phyloP scores from a whole-genome alignment of 2,113 vertebrate species.

The Petromus typicus region DNA sequence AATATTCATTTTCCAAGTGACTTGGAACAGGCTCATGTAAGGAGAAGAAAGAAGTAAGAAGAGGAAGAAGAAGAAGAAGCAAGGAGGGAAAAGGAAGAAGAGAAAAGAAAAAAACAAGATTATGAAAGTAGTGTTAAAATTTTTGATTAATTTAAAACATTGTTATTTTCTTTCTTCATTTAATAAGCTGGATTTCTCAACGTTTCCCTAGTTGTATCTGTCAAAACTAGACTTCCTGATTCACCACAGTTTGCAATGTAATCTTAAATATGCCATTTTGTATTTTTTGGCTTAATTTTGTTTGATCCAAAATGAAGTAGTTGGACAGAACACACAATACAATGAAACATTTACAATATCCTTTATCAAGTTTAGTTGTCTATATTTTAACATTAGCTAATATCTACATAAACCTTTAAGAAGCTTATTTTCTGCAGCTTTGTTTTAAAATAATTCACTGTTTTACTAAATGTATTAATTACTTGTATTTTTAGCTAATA shows the following conservation, averaged over 20 bases:
- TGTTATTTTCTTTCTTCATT: not conserved
- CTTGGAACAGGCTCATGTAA: not conserved
- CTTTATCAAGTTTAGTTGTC: not conserved
- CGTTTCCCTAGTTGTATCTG: not conserved
- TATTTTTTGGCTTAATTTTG: not conserved
- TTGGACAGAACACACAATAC: not conserved
- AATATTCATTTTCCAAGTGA: not conserved
- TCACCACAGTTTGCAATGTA: not conserved
- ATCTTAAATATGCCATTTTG: not conserved
- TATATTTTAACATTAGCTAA: constrained; percentile 31
- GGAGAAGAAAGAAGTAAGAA: not conserved
- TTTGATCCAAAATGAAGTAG: not conserved
- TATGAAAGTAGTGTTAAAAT: not conserved
- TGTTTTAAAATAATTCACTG: not conserved
- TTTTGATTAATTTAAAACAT: not conserved
- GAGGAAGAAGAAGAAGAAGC: not conserved
- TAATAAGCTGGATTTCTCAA: not conserved
- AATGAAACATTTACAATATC: not conserved
- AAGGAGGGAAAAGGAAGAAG: fast-evolving
- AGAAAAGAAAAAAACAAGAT: not conserved
- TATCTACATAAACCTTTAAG: not conserved
- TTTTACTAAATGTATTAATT: not conserved
- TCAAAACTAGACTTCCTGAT: not conserved
- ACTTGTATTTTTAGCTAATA: constrained; percentile 8
- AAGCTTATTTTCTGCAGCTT: not conserved